A percentile compares a stretch with the other conserved stretches of the same genome.
Evolutionary conservation across 2,113 vertebrate genomes (phyloP).

Genomic region (Mus spicilegus): DNA sequence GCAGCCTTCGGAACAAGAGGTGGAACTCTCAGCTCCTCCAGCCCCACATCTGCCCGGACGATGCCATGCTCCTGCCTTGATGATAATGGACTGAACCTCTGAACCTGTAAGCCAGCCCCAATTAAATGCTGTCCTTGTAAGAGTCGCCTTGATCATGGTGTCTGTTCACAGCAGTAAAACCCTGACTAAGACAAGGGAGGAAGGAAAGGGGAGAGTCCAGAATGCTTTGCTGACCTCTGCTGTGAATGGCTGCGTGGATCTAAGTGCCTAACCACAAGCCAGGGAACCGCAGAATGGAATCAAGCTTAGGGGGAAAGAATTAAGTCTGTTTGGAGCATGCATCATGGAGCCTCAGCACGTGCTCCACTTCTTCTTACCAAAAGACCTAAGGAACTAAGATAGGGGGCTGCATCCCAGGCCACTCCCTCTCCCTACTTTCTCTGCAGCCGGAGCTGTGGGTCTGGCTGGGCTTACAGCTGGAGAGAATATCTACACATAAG

Average conservation of each 20-base stretch:
- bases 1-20: too few species aligned
- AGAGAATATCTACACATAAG: not conserved
- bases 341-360: not conserved
- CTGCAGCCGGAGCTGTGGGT: not conserved
- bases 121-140: too few species aligned
- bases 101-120: too few species aligned
- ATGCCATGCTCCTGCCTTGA: too few species aligned
- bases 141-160: too few species aligned
- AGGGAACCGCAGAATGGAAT: not conserved
- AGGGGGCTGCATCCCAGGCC: too few species aligned
- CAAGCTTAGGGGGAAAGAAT: not conserved
- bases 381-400: not conserved
- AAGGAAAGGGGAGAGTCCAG: not conserved
- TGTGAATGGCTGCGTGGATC: not conserved
- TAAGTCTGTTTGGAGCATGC: accelerated
- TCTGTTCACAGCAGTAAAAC: too few species aligned
- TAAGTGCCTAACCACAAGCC: not conserved
- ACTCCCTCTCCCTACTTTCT: not conserved
- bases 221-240: not conserved
- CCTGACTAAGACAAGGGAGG: too few species aligned
- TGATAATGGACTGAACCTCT: too few species aligned
- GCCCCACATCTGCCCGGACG: too few species aligned
- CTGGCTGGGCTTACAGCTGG: not conserved
- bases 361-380: not conserved
- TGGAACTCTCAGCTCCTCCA: too few species aligned